Conservation (phyloP, 1,140 invertebrate genomes). For the Drosophila kanapiae region DNA sequence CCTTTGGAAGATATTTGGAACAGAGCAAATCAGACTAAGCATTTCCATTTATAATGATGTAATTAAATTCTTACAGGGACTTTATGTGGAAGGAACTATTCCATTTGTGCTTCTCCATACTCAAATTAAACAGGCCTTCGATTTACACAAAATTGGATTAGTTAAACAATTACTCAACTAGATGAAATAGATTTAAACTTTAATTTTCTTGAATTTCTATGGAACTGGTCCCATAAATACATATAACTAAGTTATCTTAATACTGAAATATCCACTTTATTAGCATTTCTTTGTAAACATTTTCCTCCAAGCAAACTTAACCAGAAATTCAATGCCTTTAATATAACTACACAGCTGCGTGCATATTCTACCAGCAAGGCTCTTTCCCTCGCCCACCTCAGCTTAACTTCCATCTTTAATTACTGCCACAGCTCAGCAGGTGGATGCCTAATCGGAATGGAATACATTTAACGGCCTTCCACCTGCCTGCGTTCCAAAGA, state of each 20-base stretch:
- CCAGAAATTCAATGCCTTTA: constrained; percentile 1
- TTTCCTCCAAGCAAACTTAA: neutral
- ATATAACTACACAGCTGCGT: neutral
- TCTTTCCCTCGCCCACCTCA: neutral
- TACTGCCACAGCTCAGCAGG: constrained; percentile 7
- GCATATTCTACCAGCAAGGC: neutral
- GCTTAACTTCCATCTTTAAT: constrained; percentile 11
- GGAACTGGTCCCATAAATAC: neutral
- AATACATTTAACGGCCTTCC: constrained; percentile 54
- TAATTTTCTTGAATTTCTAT: neutral
- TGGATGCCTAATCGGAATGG: constrained; percentile 28
- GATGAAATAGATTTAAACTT: neutral
- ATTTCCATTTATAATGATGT: neutral
- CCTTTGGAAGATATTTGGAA: too few relatives aligned
- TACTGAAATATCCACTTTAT: neutral
- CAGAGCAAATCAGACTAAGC: neutral
- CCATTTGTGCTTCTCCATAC: neutral
- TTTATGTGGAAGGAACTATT: neutral
- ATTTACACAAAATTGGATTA: too few relatives aligned
- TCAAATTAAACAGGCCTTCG: neutral
- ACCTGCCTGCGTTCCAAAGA: constrained; percentile 34
- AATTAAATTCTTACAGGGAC: neutral
- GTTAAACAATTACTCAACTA: neutral
- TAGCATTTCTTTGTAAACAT: neutral
- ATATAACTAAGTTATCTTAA: too few relatives aligned